These are phyloP conservation scores for Penaeus vannamei DNA, from an alignment of 1,140 invertebrate species.

Conservation along the genomic window DNA sequence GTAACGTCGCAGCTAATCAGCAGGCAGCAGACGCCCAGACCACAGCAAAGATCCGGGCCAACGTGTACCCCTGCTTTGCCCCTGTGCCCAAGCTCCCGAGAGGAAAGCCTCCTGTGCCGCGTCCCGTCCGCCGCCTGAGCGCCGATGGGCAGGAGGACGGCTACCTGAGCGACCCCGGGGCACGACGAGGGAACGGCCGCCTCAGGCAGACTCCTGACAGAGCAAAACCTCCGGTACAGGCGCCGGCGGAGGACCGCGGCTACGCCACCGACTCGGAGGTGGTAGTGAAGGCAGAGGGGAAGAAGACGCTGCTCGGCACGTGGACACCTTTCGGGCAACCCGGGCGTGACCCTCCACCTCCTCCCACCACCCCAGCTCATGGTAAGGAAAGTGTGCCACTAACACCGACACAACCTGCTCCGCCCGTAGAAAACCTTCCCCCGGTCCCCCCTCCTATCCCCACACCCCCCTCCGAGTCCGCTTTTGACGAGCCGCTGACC, in stretches of 20 bases:
- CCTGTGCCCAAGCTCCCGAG: constrained; percentile 48
- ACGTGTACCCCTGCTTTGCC: constrained; percentile 60
- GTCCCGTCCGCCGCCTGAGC: constrained; percentile 19
- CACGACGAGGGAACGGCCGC: constrained; percentile 34
- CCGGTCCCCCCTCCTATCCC: constrained; percentile 9
- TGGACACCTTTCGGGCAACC: constrained; percentile 52
- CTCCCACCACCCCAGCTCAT: background rate
- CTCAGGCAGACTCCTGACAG: constrained; percentile 16
- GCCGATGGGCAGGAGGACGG: constrained; percentile 53
- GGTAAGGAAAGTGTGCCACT: constrained; percentile 62
- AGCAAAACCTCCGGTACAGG: constrained; percentile 13
- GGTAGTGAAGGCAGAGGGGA: constrained; percentile 9
- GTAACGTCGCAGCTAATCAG: background rate
- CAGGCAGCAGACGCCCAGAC: constrained; percentile 23
- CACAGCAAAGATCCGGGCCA: constrained; percentile 56
- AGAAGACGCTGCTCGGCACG: constrained; percentile 40
- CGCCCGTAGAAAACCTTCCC: background rate
- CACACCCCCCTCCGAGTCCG: background rate
- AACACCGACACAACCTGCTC: constrained; percentile 39
- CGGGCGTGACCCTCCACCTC: background rate
- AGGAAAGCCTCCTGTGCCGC: constrained; percentile 67
- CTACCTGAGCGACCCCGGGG: constrained; percentile 65
- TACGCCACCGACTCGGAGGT: constrained; percentile 58
- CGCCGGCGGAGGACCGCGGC: constrained; percentile 43
- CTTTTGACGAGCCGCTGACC: constrained; percentile 27